Conservation (phyloP, 2,113 vertebrate species). For the Crotalus horridus region DNA sequence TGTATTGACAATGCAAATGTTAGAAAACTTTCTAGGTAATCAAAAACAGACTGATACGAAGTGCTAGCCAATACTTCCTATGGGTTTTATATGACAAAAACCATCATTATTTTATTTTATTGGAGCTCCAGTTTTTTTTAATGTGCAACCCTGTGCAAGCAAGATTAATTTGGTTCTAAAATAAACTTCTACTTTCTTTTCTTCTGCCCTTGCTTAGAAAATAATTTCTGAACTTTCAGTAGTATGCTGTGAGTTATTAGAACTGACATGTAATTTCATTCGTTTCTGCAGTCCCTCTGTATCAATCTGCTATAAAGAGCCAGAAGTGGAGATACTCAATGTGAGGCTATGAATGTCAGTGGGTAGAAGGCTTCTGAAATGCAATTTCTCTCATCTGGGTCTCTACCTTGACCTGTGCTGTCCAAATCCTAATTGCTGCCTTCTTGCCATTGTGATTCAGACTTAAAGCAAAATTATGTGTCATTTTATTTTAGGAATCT, state of each 20-base stretch:
- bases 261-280: slow-evolving; percentile 31
- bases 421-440: neutral
- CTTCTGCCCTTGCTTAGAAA: neutral
- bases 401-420: neutral
- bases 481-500: neutral
- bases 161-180: slow-evolving; percentile 10
- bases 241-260: slow-evolving; percentile 23
- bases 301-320: slow-evolving; percentile 20
- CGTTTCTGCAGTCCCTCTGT: slow-evolving; percentile 15
- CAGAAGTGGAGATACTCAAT: neutral
- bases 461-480: slow-evolving; percentile 17
- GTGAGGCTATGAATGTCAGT: fast-evolving
- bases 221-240: slow-evolving; percentile 9
- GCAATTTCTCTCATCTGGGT: neutral
- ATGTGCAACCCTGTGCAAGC: neutral
- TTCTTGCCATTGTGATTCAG: neutral
- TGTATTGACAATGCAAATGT: neutral
- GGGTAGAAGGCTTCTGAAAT: neutral
- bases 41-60: neutral
- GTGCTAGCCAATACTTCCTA: neutral
- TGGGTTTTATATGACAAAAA: neutral
- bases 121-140: neutral
- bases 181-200: slow-evolving; percentile 4
- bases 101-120: neutral
- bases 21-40: neutral